Evolutionary conservation across 2,888 invertebrate species (phyloP), one percentile per base, ranked within the genome.

Genomic region (Melanargia galathea): DNA sequence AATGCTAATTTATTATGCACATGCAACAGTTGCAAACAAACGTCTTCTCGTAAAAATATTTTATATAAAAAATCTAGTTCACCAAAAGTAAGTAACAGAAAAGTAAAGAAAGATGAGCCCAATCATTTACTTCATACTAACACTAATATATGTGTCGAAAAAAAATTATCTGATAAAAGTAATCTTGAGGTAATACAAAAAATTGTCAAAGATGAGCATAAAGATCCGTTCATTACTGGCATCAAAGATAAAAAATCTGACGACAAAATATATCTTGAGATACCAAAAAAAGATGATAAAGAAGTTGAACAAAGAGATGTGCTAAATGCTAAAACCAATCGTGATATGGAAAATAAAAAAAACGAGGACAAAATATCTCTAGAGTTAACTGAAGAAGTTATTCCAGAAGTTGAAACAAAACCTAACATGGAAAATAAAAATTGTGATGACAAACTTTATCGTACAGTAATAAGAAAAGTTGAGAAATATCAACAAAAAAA

Each of bases 1-100:
- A 66, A 63, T 18, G 75, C 74, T 22, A 61, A 16, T 20, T 46
- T 67, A 22, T 63, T 72, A 3, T 73, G 75, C 59, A 72, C 71
- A 2, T 76, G 76, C 57, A 59, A 70, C 0, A 26, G 56, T n/a
- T 65, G 63, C 40, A 38, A 59, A 59, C 13, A 59, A 16, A 26
- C n/a, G n/a, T 30, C 30, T 26, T 26, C 13, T 24, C 11, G 2
- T 45, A 63, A 63, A 59, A 55, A 6, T 52, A 22, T 35, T 11
- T 5, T 5, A 26, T 30, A 16, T 11, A 40, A 49, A 49, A 38
- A 40, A 2, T 30, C 13, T 22, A 7, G 10, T 40, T 33, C 2
- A 24, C 45, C n/a, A n/a, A 1, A 10, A 22, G 16, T n/a, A 54
- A 18, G 10, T 22, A 18, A 11, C 13, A 49, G 1, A 48, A 16